These are phyloP conservation scores for Diabrotica virgifera DNA, from an alignment of 1,140 invertebrate species.

Conservation along the genomic window DNA sequence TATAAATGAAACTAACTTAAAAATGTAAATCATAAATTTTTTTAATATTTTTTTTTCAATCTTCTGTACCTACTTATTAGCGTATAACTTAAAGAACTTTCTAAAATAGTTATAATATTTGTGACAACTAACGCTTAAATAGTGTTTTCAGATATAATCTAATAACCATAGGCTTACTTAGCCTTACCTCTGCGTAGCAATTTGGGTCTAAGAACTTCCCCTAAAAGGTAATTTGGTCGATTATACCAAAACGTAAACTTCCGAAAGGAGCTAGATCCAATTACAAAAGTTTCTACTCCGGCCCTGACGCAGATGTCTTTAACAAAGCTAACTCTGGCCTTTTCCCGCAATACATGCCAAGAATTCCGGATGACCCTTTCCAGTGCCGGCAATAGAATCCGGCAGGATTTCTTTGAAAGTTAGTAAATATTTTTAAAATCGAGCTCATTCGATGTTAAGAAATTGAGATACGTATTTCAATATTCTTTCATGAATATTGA, in stretches of 20 bases:
- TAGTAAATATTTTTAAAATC: no score
- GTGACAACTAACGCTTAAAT: not conserved
- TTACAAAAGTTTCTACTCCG: conserved; percentile 18
- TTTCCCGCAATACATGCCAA: conserved; percentile 32
- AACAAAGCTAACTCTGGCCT: conserved; percentile 39
- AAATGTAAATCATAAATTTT: not conserved
- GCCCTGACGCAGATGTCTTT: conserved; percentile 34
- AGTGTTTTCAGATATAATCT: not conserved
- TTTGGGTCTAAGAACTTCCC: not conserved
- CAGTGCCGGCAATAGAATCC: not conserved
- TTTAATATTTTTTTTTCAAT: no score
- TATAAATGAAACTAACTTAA: not conserved
- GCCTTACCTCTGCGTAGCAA: not conserved
- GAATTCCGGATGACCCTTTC: conserved; percentile 37
- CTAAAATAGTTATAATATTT: not conserved
- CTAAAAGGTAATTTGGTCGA: not conserved
- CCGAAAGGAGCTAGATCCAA: conserved; percentile 10
- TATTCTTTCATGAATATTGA: no score
- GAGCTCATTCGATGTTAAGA: no score
- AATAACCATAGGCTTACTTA: not conserved
- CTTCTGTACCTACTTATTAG: no score
- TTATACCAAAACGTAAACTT: not conserved
- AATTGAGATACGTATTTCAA: no score
- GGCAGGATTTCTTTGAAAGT: not conserved
- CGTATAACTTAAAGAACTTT: not conserved